Conservation (phyloP, 2,888 invertebrate genomes). For the Rhagium mordax region DNA sequence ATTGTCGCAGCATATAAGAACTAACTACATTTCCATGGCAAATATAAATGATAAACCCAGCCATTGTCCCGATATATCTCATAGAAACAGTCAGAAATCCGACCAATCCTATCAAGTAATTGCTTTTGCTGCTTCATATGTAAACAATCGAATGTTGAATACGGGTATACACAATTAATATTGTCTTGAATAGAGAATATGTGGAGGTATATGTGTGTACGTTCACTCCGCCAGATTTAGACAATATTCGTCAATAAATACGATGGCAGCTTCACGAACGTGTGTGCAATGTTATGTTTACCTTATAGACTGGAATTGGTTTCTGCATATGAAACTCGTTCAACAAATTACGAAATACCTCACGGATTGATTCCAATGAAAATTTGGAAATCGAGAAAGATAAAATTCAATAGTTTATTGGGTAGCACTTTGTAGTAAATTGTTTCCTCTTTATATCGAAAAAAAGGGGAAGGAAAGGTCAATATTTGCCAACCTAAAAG, state of each 20-base stretch:
- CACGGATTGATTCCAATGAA: no score
- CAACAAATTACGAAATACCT: background rate
- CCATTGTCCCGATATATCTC: constrained; percentile 51
- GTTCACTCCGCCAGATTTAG: constrained; percentile 43
- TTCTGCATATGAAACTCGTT: constrained; percentile 10
- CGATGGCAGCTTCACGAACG: constrained; percentile 15
- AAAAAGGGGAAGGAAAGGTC: no score
- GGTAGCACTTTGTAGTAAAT: no score
- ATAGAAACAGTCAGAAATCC: constrained; percentile 49
- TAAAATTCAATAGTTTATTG: no score
- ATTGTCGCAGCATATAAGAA: background rate
- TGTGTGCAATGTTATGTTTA: constrained; percentile 17
- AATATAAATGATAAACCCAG: constrained; percentile 35
- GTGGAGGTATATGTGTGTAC: constrained; percentile 42
- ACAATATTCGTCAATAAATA: constrained; percentile 52
- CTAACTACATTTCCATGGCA: background rate
- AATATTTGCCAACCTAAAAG: background rate
- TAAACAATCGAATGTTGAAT: constrained; percentile 57
- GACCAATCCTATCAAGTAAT: constrained; percentile 57
- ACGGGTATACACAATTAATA: constrained; percentile 58
- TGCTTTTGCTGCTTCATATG: constrained; percentile 59
- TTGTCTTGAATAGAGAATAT: constrained; percentile 50
- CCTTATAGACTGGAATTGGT: constrained; percentile 5
- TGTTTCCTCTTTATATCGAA: no score
- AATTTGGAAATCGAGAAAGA: no score